These are phyloP conservation scores for Pseudochirops corinnae DNA, from an alignment of 2,797 vertebrate genomes.

Conservation along the genomic window DNA sequence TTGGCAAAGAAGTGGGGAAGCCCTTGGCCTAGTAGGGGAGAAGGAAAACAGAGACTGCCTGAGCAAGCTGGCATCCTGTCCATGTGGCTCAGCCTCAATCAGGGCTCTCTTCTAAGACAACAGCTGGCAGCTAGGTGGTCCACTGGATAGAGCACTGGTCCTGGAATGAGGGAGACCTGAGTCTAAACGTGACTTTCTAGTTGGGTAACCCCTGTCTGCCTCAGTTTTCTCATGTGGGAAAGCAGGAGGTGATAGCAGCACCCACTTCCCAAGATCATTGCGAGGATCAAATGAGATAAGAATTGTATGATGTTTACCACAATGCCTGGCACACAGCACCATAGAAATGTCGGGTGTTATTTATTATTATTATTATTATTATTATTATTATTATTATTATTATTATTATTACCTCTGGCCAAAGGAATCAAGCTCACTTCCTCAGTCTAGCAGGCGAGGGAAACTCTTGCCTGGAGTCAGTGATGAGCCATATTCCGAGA, in stretches of 20 bases:
- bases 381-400: background rate
- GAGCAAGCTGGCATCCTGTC: slow-evolving; percentile 29
- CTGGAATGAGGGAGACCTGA: background rate
- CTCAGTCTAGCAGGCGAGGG: background rate
- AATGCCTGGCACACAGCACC: background rate
- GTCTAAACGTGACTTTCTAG: background rate
- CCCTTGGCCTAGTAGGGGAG: slow-evolving; percentile 28
- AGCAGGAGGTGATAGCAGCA: background rate
- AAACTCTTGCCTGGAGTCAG: slow-evolving; percentile 19
- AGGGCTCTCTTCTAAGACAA: background rate
- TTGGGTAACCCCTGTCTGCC: background rate
- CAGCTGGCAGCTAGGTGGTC: background rate
- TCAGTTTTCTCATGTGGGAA: background rate
- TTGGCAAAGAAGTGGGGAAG: slow-evolving; percentile 37
- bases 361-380: background rate
- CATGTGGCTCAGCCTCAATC: slow-evolving; percentile 4
- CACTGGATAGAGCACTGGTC: background rate
- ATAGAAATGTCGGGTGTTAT: background rate
- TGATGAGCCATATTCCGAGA: background rate
- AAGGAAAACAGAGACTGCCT: slow-evolving; percentile 22
- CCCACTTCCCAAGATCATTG: background rate
- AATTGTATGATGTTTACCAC: background rate
- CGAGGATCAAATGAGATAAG: background rate
- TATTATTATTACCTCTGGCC: background rate
- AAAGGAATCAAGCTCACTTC: background rate